Base-by-base conservation (phyloP, 2,113 vertebrate species). In the Thalassarche chlororhynchos region DNA sequence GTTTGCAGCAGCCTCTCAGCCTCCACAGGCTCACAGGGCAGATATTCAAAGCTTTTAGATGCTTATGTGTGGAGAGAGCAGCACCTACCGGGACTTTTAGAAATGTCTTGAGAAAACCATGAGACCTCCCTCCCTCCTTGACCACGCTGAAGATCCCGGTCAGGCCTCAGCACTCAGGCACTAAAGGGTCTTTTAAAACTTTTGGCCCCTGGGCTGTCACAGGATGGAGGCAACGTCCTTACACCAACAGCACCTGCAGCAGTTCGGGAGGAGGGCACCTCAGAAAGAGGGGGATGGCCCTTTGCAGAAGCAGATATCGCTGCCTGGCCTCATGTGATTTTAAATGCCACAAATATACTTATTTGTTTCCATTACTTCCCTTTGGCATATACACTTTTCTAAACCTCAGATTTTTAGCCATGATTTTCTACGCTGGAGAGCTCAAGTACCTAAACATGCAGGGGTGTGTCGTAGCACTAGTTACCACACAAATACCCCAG, bases 241-340 rank as follows among this genome's bases (percentile, higher is more conserved):
- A 36, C n/a, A 11, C 32, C 32, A 34, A 6, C 57, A 77, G 64
- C 36, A 18, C n/a, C 46, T 12, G 18, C 0, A 1, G 46, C n/a
- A 7, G 21, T 8, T 54, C 0, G 4, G 66, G 46, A 60, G n/a
- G 12, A 54, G 12, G 0, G 2, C 18, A 14, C 25, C 60, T 54
- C 52, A 8, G 23, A 11, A 46, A 40, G 79, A 21, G 10, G 5
- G 6, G 16, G 7, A 20, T 17, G 15, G 40, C 47, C 46, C 52
- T 72, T 42, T 72, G 28, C 60, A 51, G 40, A 21, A 55, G 29
- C 40, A 72, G 46, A 5, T 36, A 21, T 3, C 10, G 6, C 52
- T 72, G 58, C 46, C 16, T 44, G 58, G 64, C 44, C 58, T 82
- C 18, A 1, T 16, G 23, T 34, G 52, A 79, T 38, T 78, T 72